A percentile compares a stretch with the other conserved stretches of the same genome.
These are phyloP conservation scores for Drosophila dunni DNA, from an alignment of 1,140 invertebrate species.

Conservation along the genomic window DNA sequence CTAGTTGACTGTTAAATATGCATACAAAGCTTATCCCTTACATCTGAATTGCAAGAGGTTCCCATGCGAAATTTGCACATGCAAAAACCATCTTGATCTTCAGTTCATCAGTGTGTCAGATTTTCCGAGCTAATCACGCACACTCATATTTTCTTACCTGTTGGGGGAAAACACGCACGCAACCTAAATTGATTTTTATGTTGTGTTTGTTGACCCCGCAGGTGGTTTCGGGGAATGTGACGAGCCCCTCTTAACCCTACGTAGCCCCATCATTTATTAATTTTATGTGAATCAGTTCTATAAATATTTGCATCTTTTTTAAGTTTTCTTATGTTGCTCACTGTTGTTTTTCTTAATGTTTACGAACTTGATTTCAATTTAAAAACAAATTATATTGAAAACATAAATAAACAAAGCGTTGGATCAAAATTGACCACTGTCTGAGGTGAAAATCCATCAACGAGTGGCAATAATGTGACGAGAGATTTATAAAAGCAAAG, in stretches of 20 bases:
- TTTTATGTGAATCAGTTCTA: conserved; percentile 39
- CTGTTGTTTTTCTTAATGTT: conserved; percentile 10
- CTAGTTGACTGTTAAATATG: conserved; percentile 26
- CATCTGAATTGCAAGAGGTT: conserved; percentile 20
- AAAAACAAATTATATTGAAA: conserved; percentile 36
- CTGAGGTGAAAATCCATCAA: conserved; percentile 26
- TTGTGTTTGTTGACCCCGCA: conserved; percentile 22
- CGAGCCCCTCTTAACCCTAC: background rate
- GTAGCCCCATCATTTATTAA: conserved; percentile 32
- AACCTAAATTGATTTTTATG: conserved; percentile 43
- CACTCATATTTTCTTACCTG: background rate
- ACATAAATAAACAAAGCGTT: conserved; percentile 46
- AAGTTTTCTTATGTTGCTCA: background rate
- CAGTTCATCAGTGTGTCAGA: background rate
- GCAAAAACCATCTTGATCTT: conserved; percentile 34
- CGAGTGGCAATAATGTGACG: background rate
- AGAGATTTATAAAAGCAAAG: conserved; percentile 7
- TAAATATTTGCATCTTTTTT: conserved; percentile 22
- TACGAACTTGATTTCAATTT: conserved; percentile 30
- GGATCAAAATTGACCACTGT: conserved; percentile 34
- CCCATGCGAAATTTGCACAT: background rate
- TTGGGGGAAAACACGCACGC: conserved; percentile 41
- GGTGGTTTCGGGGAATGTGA: conserved; percentile 24
- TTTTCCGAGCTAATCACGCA: conserved; percentile 29
- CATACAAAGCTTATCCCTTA: conserved; percentile 1